Percentiles rank a stretch among this genome's conserved stretches.
Conservation (phyloP, 1,140 invertebrate genomes). For the Thaumatotibia leucotreta region DNA sequence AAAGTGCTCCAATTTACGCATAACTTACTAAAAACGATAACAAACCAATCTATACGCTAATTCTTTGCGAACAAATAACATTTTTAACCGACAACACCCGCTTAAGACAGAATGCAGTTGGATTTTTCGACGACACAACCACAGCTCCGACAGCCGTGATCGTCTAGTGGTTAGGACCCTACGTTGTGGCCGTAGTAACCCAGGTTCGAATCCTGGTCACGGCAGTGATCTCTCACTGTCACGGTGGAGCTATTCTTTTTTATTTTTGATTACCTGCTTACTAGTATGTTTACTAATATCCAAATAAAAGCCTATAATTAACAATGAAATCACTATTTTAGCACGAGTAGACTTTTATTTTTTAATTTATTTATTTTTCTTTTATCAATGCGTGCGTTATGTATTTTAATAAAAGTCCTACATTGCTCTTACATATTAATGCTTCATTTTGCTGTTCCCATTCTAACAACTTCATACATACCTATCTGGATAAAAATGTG, state of each 20-base stretch:
- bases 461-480: no score
- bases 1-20: neutral
- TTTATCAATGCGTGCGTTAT: no score
- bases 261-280: neutral
- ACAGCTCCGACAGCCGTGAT: conserved; percentile 51
- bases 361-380: no score
- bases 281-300: no score
- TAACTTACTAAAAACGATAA: neutral
- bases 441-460: no score
- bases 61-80: neutral
- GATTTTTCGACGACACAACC: neutral
- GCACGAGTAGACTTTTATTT: no score
- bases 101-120: neutral
- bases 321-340: neutral
- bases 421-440: neutral
- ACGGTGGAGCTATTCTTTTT: conserved; percentile 28
- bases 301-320: no score
- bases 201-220: conserved; percentile 74
- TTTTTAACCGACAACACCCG: neutral
- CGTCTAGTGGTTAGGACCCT: conserved; percentile 70
- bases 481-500: neutral
- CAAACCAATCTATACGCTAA: neutral
- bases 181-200: conserved; percentile 75
- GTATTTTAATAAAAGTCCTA: no score
- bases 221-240: conserved; percentile 51